A percentile compares a stretch with the other conserved stretches of the same genome.
These are phyloP conservation scores for Chaenogobius annularis DNA, from an alignment of 2,113 vertebrate species.

Conservation along the genomic window DNA sequence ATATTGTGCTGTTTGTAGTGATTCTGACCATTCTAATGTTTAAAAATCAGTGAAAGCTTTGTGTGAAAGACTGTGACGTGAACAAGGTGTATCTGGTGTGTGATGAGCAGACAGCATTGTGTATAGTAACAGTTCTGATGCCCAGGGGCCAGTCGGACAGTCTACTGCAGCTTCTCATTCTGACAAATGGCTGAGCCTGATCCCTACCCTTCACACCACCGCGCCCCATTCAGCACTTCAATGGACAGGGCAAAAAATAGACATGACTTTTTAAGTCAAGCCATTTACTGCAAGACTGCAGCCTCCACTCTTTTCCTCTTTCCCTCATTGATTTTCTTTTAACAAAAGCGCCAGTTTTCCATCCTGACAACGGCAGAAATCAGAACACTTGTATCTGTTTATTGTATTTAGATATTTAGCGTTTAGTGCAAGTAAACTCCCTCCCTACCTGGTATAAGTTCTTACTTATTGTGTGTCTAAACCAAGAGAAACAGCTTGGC, in stretches of 20 bases:
- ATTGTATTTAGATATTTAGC: conserved; percentile 44
- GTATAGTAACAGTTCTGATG: conserved; percentile 39
- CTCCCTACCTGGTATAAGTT: conserved; percentile 43
- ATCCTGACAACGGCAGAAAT: conserved; percentile 45
- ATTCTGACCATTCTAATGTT: not conserved
- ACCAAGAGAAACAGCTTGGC: conserved; percentile 52
- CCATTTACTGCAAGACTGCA: conserved; percentile 67
- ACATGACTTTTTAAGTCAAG: conserved; percentile 66
- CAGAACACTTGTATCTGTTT: conserved; percentile 45
- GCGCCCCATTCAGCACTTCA: conserved; percentile 68
- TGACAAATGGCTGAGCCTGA: conserved; percentile 60
- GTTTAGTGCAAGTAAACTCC: conserved; percentile 35
- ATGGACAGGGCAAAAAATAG: conserved; percentile 63
- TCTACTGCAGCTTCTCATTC: conserved; percentile 58
- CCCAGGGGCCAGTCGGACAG: conserved; percentile 39
- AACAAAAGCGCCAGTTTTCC: conserved; percentile 55
- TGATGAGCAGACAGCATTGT: conserved; percentile 40
- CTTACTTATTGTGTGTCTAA: conserved; percentile 32
- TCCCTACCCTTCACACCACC: conserved; percentile 58
- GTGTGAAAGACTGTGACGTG: conserved; percentile 49
- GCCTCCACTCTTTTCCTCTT: conserved; percentile 35
- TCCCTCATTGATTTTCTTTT: conserved; percentile 71
- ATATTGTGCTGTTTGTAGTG: not conserved
- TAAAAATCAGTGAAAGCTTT: conserved; percentile 22
- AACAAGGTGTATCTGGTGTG: conserved; percentile 36